Conservation (phyloP, 2,888 invertebrate species). For the Perizoma flavofasciatum region DNA sequence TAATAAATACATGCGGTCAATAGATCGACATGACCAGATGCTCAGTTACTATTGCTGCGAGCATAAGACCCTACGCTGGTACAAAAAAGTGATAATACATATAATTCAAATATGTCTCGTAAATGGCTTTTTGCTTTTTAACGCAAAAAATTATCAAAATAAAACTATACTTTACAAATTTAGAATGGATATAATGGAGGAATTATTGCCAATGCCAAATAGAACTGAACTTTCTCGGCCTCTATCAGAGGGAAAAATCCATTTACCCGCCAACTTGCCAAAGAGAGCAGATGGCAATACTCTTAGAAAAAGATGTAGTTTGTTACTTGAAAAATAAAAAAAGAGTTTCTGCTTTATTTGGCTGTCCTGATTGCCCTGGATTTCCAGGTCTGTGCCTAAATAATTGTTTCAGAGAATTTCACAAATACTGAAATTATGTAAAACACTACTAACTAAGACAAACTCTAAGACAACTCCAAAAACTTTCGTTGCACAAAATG, state of each 20-base stretch:
- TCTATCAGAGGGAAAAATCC: background rate
- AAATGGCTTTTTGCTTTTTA: conserved; percentile 11
- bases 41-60: conserved; percentile 15
- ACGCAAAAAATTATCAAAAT: conserved; percentile 3
- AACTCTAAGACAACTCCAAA: no score
- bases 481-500: no score
- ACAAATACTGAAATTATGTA: background rate
- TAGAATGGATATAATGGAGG: conserved; percentile 24
- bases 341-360: background rate
- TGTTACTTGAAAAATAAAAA: background rate
- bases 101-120: conserved; percentile 4
- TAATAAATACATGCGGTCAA: no score
- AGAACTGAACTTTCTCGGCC: background rate
- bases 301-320: background rate
- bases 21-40: conserved; percentile 2
- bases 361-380: background rate
- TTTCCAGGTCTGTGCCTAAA: background rate
- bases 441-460: no score
- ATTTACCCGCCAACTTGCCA: background rate
- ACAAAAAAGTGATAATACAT: conserved; percentile 19
- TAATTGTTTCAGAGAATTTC: background rate
- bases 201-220: conserved; percentile 33
- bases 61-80: conserved; percentile 21
- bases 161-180: conserved; percentile 4
- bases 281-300: background rate